A percentile compares a stretch with the other conserved stretches of the same genome.
Conservation (phyloP, 92 coral and sea anemone species). For the Plumapathes pennacea region DNA sequence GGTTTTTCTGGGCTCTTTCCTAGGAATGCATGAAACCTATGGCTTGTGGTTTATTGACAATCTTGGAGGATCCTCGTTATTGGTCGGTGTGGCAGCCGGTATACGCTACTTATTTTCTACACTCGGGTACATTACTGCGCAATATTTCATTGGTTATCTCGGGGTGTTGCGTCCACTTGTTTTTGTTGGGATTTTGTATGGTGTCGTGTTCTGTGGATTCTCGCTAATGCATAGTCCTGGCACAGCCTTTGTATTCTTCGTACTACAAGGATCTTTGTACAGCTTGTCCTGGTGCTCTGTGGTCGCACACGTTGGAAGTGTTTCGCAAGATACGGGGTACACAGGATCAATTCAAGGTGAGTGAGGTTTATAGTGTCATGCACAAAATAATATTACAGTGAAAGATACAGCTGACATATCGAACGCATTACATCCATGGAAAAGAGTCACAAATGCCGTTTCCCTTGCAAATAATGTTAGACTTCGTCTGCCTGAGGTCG, state of each 20-base stretch:
- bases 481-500: no score
- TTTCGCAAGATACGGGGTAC: no score
- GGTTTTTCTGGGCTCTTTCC: slow-evolving; percentile 15
- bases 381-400: no score
- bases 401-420: no score
- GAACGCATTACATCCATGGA: no score
- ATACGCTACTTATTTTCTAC: slow-evolving; percentile 11
- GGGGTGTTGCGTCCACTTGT: slow-evolving; percentile 18
- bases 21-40: slow-evolving; percentile 35
- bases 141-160: slow-evolving; percentile 1
- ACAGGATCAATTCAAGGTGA: no score
- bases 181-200: slow-evolving; percentile 4
- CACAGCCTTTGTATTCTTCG: slow-evolving; percentile 23
- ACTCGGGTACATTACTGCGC: slow-evolving; percentile 10
- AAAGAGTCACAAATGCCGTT: no score
- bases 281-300: slow-evolving; percentile 36
- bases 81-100: slow-evolving; percentile 56
- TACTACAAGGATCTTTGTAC: slow-evolving; percentile 18
- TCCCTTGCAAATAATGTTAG: no score
- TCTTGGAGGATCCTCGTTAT: slow-evolving; percentile 36
- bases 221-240: slow-evolving; percentile 30
- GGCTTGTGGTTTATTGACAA: slow-evolving; percentile 58
- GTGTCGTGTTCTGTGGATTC: slow-evolving; percentile 4
- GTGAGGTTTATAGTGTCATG: no score
- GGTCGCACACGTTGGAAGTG: no score